Base-by-base conservation (phyloP, 2,797 vertebrate species). In the Rallus crepitans region DNA sequence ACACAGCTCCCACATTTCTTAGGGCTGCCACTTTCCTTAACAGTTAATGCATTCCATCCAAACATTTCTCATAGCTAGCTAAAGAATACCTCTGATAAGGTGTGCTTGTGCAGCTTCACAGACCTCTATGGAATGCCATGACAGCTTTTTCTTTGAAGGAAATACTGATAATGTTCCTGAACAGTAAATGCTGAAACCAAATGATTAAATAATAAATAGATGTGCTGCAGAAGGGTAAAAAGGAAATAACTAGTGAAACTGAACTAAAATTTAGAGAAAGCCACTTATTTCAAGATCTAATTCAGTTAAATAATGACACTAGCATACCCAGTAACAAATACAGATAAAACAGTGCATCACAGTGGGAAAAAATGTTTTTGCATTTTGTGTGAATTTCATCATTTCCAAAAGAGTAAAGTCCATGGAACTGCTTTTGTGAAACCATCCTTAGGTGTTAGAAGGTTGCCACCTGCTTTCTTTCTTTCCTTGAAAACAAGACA, bases 31-130 rank as follows among this genome's bases (percentile, higher is more conserved):
- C 79, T 93, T 90, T 86, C 50, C 69, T 60, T 77, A 90, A 63
- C 39, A 89, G 87, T 90, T 95, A 87, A 82, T 91, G 90, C 94
- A 96, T 93, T 95, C 90, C 92, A 85, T 77, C 40, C 66, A 95
- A 90, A 94, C 89, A 90, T 76, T 97, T 91, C 35, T 1, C 89
- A 93, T 17, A 93, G 71, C 40, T 90, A 80, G 89, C 52, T 90
- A 86, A 94, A 90, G 93, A 87, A 91, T 93, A 95, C 59, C 68
- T 92, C 87, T 56, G 96, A 96, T 97, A 96, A 97, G 59, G 39
- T 5, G 0, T 66, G 82, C 89, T 76, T 72, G 37, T 66, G 42
- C 52, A 89, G 87, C 60, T 95, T 79, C 83, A 50, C 86, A 89
- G 90, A 68, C 40, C 31, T 90, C 71, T 35, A 7, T 39, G 65